phyloP scores from a whole-genome alignment of 2,797 vertebrate species.

The Chromis chromis region DNA sequence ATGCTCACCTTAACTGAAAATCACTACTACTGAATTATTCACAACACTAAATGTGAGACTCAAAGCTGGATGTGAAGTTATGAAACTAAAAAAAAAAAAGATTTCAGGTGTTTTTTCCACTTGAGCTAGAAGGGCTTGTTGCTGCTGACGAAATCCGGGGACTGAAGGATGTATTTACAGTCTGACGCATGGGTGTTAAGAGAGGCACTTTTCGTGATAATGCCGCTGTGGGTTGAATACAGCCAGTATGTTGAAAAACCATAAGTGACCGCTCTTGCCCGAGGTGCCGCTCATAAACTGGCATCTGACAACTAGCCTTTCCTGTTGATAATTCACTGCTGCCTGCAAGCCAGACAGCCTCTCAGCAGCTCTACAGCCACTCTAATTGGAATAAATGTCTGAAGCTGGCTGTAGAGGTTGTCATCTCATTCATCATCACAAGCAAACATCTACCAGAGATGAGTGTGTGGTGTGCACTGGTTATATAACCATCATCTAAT shows the following conservation, averaged over 20 bases:
- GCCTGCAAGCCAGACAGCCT: slow-evolving; percentile 48
- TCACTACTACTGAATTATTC: slow-evolving; percentile 54
- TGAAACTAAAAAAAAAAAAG: slow-evolving; percentile 4
- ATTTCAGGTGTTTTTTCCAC: slow-evolving; percentile 3
- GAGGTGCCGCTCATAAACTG: slow-evolving; percentile 49
- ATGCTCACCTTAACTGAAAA: slow-evolving; percentile 54
- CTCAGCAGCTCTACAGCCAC: slow-evolving; percentile 34
- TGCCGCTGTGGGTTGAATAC: slow-evolving; percentile 32
- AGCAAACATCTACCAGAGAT: slow-evolving; percentile 33
- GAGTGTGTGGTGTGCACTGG: slow-evolving; percentile 11
- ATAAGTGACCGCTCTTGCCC: slow-evolving; percentile 41
- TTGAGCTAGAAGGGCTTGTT: not conserved
- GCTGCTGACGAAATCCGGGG: slow-evolving; percentile 24
- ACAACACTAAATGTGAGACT: slow-evolving; percentile 36
- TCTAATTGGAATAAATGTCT: slow-evolving; percentile 66
- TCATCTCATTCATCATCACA: slow-evolving; percentile 44
- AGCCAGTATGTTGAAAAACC: slow-evolving; percentile 40
- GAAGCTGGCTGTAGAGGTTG: slow-evolving; percentile 32
- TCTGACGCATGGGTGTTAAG: slow-evolving; percentile 44
- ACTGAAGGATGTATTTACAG: slow-evolving; percentile 45
- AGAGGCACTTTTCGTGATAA: slow-evolving; percentile 27
- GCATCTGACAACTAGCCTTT: slow-evolving; percentile 53
- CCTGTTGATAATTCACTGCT: slow-evolving; percentile 59
- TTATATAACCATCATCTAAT: slow-evolving; percentile 27
- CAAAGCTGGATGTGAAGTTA: slow-evolving; percentile 15